Percentiles rank a stretch among this genome's conserved stretches.
These are phyloP conservation scores for Dysmachus trigonus DNA, from an alignment of 2,888 invertebrate genomes.

Conservation along the genomic window DNA sequence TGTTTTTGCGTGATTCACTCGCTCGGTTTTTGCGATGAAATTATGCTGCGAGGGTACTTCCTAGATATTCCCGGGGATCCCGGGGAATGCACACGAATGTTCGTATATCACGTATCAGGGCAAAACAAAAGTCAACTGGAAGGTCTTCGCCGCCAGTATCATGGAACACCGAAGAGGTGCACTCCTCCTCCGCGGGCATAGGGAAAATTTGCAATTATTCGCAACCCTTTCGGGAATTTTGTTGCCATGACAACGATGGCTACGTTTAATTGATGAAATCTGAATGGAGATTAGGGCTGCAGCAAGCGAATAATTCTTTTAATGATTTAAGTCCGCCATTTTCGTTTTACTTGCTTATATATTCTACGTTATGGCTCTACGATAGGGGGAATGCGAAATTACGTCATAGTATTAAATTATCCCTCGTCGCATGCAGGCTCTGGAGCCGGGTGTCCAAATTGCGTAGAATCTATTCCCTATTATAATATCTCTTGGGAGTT, in stretches of 20 bases:
- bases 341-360: neutral
- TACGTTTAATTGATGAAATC: conserved; percentile 34
- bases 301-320: conserved; percentile 13
- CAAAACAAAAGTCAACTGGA: conserved; percentile 24
- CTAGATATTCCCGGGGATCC: neutral
- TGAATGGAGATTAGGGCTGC: conserved; percentile 6
- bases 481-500: neutral
- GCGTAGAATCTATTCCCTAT: neutral
- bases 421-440: neutral
- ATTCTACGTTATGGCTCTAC: neutral
- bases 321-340: conserved; percentile 29
- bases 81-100: neutral
- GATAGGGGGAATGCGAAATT: neutral
- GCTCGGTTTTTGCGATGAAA: neutral
- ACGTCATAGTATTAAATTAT: neutral
- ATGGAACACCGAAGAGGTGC: neutral
- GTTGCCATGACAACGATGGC: conserved; percentile 18
- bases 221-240: conserved; percentile 7
- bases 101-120: neutral
- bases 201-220: conserved; percentile 18
- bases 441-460: neutral
- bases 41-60: neutral
- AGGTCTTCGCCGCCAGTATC: neutral
- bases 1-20: neutral
- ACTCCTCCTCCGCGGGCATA: neutral